Evolutionary conservation across 2,113 vertebrate genomes (phyloP), one percentile per base, ranked within the genome.

Genomic region (Microcebus lehilahytsara): DNA sequence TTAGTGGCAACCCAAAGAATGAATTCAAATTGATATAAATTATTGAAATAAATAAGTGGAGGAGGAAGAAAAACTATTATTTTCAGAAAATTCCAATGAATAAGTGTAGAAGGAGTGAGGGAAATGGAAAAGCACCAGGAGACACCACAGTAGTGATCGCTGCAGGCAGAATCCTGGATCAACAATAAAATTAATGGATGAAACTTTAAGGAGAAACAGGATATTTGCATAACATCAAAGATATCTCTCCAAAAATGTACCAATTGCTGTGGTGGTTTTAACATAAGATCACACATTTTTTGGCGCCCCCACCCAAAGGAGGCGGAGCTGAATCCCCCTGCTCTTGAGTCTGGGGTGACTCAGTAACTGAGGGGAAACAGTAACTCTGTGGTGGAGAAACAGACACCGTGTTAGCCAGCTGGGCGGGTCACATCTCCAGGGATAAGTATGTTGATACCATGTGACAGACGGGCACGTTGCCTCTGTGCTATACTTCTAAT

Each of bases 11-110:
- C 6, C 37, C 11, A 56, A 85, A 86, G 42, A 72, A 62, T 16
- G 46, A 62, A 49, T 80, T 9, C 27, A 85, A 71, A 85, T 81
- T 62, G 42, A 83, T 66, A 58, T 9, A 77, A 49, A 93, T 51
- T 17, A 46, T 30, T 77, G 20, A 84, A 40, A 87, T 46, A 51
- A 56, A 62, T 46, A 77, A 94, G 62, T 17, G 4, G 81, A 34
- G 40, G 64, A 37, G 32, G 40, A 79, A 62, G 62, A 37, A 25
- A 17, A 62, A 42, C 17, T 79, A 12, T 74, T 90, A 2, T 34
- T 93, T 86, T 93, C 49, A 66, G 77, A 62, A 78, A 85, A 74
- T 91, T 74, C 23, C 56, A 71, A 32, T 75, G 42, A 94, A 9
- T 67, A 42, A 25, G 13, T 40, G 8, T n/a, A 17, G 81, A 94